Conservation (phyloP, 2,113 vertebrate genomes). For the Notarius quadriscutis region DNA sequence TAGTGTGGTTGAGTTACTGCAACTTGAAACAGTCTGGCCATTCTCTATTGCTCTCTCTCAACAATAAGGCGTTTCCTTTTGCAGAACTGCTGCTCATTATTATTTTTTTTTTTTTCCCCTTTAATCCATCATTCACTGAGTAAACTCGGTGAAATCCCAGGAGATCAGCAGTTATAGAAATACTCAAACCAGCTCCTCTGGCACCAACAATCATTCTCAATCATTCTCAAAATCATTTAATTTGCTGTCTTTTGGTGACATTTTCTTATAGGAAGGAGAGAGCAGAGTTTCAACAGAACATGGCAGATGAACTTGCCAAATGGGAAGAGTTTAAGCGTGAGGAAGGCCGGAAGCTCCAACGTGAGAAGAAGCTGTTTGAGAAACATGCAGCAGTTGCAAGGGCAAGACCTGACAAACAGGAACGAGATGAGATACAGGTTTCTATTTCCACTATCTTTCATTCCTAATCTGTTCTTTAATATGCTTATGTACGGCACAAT, state of each 20-base stretch:
- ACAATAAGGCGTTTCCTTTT: not conserved
- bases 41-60: not conserved
- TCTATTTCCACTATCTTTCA: not conserved
- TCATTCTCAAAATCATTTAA: not conserved
- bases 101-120: not conserved
- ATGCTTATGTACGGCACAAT: not conserved
- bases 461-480: not conserved
- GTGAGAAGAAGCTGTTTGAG: constrained; percentile 90
- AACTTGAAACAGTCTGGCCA: not conserved
- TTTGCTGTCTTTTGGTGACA: not conserved
- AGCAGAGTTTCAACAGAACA: constrained; percentile 82
- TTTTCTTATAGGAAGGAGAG: constrained; percentile 79
- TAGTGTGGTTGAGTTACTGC: too few relatives aligned
- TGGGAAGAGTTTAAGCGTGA: constrained; percentile 89
- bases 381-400: constrained; percentile 81
- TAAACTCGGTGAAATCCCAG: not conserved
- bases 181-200: not conserved
- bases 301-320: constrained; percentile 78
- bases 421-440: constrained; percentile 95
- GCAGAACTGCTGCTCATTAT: not conserved
- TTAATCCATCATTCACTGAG: not conserved
- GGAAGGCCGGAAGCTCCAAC: constrained; percentile 87
- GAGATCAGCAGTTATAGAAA: not conserved
- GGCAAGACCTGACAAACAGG: constrained; percentile 90
- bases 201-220: not conserved